A percentile compares a stretch with the other conserved stretches of the same genome.
Conservation (phyloP, 1,140 invertebrate genomes). For the Drosophila micromelanica region DNA sequence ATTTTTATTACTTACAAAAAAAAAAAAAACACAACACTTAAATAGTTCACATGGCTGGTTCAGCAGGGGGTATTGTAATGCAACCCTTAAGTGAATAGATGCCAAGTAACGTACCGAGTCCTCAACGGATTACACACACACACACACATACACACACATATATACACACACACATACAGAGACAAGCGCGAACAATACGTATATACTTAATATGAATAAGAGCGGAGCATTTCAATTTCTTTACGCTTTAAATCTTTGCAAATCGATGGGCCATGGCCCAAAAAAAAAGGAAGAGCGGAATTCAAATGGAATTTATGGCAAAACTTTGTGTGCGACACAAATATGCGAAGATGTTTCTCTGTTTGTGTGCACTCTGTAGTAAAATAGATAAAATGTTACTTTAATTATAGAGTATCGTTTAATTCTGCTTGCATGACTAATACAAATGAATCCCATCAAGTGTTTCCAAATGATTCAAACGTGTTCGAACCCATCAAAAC, state of each 20-base stretch:
- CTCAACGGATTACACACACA: neutral
- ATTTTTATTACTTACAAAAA: neutral
- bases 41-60: constrained; percentile 5
- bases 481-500: neutral
- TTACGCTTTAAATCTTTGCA: constrained; percentile 51
- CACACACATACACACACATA: constrained; percentile 1
- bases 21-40: neutral
- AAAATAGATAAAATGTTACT: constrained; percentile 24
- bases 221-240: constrained; percentile 49
- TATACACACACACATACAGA: neutral
- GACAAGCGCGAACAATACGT: constrained; percentile 17
- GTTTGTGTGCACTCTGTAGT: neutral
- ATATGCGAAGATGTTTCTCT: constrained; percentile 16
- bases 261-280: constrained; percentile 52
- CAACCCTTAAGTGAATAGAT: constrained; percentile 27
- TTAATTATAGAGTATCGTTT: constrained; percentile 35
- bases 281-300: constrained; percentile 38
- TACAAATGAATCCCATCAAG: constrained; percentile 23
- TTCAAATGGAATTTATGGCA: constrained; percentile 53
- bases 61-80: constrained; percentile 1
- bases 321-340: constrained; percentile 45
- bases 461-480: constrained; percentile 4
- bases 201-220: constrained; percentile 45
- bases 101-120: constrained; percentile 10
- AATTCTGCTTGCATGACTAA: constrained; percentile 31